Evolutionary conservation across 2,888 invertebrate species (phyloP).

Genomic region (Tipula vernalis): DNA sequence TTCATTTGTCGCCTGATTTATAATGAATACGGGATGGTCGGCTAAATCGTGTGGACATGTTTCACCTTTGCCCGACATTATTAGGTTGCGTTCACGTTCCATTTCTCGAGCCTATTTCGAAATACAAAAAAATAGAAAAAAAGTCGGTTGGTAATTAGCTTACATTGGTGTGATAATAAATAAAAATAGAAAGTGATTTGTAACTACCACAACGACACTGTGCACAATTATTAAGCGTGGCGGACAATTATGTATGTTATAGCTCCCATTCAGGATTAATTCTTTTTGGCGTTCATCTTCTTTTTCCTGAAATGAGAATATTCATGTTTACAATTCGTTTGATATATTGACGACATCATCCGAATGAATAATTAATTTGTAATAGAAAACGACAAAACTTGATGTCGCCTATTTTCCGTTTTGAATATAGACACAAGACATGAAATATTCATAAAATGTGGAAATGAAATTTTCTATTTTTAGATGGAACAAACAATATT

Average conservation of each 20-base stretch:
- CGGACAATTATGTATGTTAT: conserved; percentile 15
- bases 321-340: not conserved
- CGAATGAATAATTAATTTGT: not conserved
- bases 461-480: not conserved
- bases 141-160: not conserved
- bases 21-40: conserved; percentile 49
- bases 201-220: conserved; percentile 16
- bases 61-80: conserved; percentile 44
- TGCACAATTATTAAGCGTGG: conserved; percentile 14
- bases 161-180: not conserved
- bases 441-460: not conserved
- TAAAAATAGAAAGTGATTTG: not conserved
- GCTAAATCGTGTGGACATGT: conserved; percentile 45
- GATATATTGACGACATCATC: not conserved
- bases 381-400: not conserved
- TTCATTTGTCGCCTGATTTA: conserved; percentile 38
- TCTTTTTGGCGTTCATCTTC: conserved; percentile 57
- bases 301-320: conserved; percentile 36
- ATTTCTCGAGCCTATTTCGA: conserved; percentile 40
- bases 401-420: not conserved
- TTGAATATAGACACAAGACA: not conserved
- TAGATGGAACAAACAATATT: not conserved
- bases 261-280: conserved; percentile 46
- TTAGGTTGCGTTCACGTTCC: conserved; percentile 47
- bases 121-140: not conserved